Evolutionary conservation across 2,797 vertebrate genomes (phyloP).

Genomic region (Myiothlypis chrysogaster): DNA sequence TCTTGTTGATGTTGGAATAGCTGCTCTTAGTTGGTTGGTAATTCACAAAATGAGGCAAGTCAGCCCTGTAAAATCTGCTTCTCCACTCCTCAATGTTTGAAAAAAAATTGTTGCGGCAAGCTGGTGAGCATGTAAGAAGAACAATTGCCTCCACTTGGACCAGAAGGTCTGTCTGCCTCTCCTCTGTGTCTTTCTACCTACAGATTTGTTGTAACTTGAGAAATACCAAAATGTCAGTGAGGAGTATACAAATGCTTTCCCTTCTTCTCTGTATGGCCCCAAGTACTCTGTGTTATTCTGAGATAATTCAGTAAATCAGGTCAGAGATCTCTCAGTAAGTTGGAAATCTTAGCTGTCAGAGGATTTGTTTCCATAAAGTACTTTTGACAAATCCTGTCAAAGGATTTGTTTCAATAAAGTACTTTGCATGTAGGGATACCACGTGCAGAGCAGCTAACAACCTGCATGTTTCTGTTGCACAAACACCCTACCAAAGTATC

Average conservation of each 20-base stretch:
- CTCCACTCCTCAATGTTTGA: background rate
- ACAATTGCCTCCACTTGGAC: background rate
- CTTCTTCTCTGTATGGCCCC: background rate
- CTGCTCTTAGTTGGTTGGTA: background rate
- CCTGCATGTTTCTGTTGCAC: background rate
- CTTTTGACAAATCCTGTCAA: background rate
- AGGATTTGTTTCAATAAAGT: background rate
- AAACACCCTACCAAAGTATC: background rate
- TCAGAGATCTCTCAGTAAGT: background rate
- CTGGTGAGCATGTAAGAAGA: background rate
- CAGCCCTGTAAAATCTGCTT: background rate
- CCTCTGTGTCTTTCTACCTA: background rate
- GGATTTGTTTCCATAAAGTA: background rate
- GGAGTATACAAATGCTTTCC: background rate
- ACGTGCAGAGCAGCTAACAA: background rate
- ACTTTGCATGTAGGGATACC: background rate
- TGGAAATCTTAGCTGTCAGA: background rate
- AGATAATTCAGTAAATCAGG: background rate
- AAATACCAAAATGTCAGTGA: background rate
- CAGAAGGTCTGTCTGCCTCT: background rate
- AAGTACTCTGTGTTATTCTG: background rate
- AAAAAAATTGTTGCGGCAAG: background rate
- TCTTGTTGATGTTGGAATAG: conserved; percentile 57
- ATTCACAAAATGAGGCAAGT: conserved; percentile 25
- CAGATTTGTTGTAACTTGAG: background rate